A percentile compares a stretch with the other conserved stretches of the same genome.
phyloP scores from a whole-genome alignment of 2,113 vertebrate species.

The Campylorhamphus procurvoides region DNA sequence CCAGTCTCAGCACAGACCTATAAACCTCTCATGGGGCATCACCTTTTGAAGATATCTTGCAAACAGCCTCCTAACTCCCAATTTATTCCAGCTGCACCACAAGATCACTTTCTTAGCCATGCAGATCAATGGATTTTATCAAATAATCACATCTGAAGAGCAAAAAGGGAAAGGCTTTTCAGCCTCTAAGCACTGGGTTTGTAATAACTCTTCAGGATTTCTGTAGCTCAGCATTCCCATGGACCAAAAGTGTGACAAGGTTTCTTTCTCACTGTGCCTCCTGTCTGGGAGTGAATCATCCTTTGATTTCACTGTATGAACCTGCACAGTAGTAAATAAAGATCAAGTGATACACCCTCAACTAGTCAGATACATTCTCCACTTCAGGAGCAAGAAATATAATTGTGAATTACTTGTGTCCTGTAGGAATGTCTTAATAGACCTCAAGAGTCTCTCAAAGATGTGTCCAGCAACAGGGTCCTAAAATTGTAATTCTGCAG shows the following conservation, averaged over 20 bases:
- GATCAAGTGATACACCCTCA: background rate
- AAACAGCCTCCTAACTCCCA: slow-evolving; percentile 13
- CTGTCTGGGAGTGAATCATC: background rate
- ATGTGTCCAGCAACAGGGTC: background rate
- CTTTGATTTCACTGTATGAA: background rate
- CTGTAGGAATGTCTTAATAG: background rate
- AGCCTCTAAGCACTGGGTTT: background rate
- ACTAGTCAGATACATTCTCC: background rate
- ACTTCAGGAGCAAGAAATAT: background rate
- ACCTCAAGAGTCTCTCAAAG: background rate
- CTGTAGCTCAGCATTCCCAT: background rate
- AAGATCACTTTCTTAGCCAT: slow-evolving; percentile 35
- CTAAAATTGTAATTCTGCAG: background rate
- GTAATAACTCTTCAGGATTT: background rate
- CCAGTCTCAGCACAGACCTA: background rate
- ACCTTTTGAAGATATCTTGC: slow-evolving; percentile 28
- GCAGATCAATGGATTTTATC: slow-evolving; percentile 51
- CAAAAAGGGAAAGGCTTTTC: background rate
- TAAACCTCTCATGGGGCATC: slow-evolving; percentile 31
- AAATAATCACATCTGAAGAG: slow-evolving; percentile 48
- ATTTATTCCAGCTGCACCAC: slow-evolving; percentile 47
- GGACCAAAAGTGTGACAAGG: background rate
- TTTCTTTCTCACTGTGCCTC: background rate
- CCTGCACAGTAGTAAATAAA: background rate
- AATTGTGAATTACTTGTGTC: background rate